Base-by-base conservation (phyloP, 1,140 invertebrate genomes). In the Drosophila serrata region DNA sequence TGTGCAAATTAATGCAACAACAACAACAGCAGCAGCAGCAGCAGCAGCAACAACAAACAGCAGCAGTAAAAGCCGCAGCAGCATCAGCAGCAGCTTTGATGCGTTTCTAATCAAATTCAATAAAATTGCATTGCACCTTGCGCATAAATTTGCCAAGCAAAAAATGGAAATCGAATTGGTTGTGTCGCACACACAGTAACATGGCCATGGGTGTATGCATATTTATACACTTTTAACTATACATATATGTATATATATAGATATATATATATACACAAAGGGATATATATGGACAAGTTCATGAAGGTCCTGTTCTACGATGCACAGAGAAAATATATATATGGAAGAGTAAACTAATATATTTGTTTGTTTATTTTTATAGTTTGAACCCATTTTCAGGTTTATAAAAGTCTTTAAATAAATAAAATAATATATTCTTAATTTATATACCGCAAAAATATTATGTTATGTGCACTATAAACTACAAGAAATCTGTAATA, bases 91-190 rank as follows among this genome's bases (percentile, higher is more conserved):
- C 49, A 48, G 64, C 68, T 37, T 48, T 70, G 64, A 72, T 72
- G 68, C 64, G 35, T 58, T 72, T 72, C 65, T 72, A 72, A 72
- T 72, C 64, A 72, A 72, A 72, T 72, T 72, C 68, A 72, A 58
- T 72, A 70, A 70, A 72, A 72, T 70, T 70, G 68, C 68, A 72
- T 58, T 58, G 48, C 67, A 69, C 64, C 64, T 70, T 68, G 64
- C 68, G 68, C 68, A 72, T 72, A 72, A 72, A 72, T 72, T 72
- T 45, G 60, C 13, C 15, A 33, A 57, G 64, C 27, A 72, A 58
- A 72, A 72, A 72, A 70, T 69, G 68, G 51, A 70, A 48, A 68
- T 68, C 65, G 65, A 68, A 68, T 68, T 65, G 65, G 61, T 64
- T 65, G 65, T 31, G 22, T 6, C 19, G 17, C 40, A 35, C 39